These are phyloP conservation scores for Drosophila ezoana DNA, from an alignment of 2,888 invertebrate species.

Conservation along the genomic window DNA sequence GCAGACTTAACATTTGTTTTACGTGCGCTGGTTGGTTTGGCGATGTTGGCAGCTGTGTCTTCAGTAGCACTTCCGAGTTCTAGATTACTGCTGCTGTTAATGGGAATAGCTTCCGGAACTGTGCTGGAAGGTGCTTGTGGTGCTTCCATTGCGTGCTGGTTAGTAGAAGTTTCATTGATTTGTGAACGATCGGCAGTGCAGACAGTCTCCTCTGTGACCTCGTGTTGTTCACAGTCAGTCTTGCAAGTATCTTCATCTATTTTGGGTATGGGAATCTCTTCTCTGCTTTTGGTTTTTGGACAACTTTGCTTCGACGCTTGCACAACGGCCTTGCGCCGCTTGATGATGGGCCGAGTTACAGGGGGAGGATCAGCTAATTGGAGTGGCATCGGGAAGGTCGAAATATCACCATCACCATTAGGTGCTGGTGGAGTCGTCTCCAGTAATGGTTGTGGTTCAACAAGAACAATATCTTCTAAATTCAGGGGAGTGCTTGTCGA, in stretches of 20 bases:
- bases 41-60: constrained; percentile 4
- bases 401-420: constrained; percentile 3
- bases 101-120: constrained; percentile 29
- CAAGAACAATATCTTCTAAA: constrained; percentile 81
- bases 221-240: constrained; percentile 6
- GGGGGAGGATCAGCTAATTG: constrained; percentile 32
- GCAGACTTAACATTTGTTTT: constrained; percentile 65
- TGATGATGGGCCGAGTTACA: constrained; percentile 76
- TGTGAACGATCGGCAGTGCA: background rate
- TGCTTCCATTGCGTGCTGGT: constrained; percentile 3
- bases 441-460: constrained; percentile 67
- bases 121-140: constrained; percentile 58
- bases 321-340: constrained; percentile 74
- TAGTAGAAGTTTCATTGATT: background rate
- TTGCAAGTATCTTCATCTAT: constrained; percentile 14
- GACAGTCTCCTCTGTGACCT: background rate
- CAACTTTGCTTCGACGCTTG: constrained; percentile 48
- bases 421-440: constrained; percentile 11
- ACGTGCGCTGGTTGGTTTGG: constrained; percentile 34
- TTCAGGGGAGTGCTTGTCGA: constrained; percentile 56
- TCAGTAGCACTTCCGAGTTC: constrained; percentile 4
- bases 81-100: background rate
- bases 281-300: background rate
- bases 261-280: constrained; percentile 4
- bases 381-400: constrained; percentile 34